Evolutionary conservation across 2,797 vertebrate genomes (phyloP).

Genomic region (Bradypodion ventrale): DNA sequence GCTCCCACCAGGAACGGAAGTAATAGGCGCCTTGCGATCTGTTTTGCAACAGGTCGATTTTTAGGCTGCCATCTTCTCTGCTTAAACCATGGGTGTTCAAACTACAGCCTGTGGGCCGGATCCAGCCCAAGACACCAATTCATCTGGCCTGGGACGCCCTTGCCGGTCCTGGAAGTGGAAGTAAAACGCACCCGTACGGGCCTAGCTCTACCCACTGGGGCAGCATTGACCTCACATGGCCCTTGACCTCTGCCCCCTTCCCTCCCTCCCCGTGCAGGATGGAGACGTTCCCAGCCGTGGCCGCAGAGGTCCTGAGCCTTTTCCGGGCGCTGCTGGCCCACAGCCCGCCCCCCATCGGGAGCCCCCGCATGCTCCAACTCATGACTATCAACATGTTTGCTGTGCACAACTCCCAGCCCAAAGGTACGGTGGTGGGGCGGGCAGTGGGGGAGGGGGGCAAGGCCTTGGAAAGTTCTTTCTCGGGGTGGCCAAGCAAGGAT

Average conservation of each 20-base stretch:
- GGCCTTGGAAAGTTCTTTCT: neutral
- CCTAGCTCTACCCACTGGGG: no score
- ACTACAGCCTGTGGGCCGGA: no score
- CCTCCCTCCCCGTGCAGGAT: conserved; percentile 78
- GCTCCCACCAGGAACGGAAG: no score
- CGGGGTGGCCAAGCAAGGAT: neutral
- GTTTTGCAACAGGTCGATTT: no score
- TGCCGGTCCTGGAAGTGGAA: no score
- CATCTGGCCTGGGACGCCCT: no score
- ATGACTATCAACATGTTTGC: conserved; percentile 99
- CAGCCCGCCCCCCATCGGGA: conserved; percentile 88
- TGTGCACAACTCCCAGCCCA: conserved; percentile 88
- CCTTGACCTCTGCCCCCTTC: neutral
- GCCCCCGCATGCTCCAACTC: conserved; percentile 92
- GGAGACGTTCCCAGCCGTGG: conserved; percentile 92
- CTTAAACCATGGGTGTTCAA: no score
- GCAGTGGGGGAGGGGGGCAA: neutral
- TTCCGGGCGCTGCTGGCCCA: conserved; percentile 91
- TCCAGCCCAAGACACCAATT: no score
- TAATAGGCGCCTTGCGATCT: no score
- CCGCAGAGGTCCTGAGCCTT: conserved; percentile 87
- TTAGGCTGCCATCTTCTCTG: no score
- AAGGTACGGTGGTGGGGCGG: conserved; percentile 74
- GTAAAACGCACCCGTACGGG: no score
- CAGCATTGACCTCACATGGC: no score